These are phyloP conservation scores for Zoanthus gigantus DNA, from an alignment of 92 coral and sea anemone species.

Conservation along the genomic window DNA sequence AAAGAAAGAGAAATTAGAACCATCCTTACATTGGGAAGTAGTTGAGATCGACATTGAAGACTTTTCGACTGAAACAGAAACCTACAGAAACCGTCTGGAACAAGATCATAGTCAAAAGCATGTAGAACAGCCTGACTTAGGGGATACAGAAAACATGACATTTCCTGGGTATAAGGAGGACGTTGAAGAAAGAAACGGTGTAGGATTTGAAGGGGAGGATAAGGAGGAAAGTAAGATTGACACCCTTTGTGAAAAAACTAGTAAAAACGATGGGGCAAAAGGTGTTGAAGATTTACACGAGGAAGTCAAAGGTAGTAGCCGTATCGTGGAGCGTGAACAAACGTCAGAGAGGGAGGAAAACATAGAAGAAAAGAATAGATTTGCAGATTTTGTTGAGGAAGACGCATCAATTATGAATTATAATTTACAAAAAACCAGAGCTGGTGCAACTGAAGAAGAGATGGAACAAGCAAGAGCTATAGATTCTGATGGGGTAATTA, in stretches of 20 bases:
- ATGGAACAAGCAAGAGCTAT: background rate
- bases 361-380: background rate
- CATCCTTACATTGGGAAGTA: constrained; percentile 27
- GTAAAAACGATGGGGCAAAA: background rate
- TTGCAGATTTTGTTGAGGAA: background rate
- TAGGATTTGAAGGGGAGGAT: background rate
- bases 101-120: background rate
- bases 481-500: background rate
- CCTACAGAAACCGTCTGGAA: background rate
- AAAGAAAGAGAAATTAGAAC: constrained; percentile 5
- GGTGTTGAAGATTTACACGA: background rate
- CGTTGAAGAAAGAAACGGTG: background rate
- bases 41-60: constrained; percentile 39
- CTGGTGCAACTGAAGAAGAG: background rate
- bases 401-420: background rate
- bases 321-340: background rate
- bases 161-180: background rate
- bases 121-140: background rate
- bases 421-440: background rate
- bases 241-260: background rate
- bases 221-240: background rate
- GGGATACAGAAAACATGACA: too few relatives aligned
- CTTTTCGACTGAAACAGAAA: background rate
- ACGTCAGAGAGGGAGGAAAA: background rate
- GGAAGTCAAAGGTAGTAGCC: background rate